Evolutionary conservation across 30 jellyfish, hydroid and myxozoan species (phyloP).

Genomic region (Aurelia aurita): DNA sequence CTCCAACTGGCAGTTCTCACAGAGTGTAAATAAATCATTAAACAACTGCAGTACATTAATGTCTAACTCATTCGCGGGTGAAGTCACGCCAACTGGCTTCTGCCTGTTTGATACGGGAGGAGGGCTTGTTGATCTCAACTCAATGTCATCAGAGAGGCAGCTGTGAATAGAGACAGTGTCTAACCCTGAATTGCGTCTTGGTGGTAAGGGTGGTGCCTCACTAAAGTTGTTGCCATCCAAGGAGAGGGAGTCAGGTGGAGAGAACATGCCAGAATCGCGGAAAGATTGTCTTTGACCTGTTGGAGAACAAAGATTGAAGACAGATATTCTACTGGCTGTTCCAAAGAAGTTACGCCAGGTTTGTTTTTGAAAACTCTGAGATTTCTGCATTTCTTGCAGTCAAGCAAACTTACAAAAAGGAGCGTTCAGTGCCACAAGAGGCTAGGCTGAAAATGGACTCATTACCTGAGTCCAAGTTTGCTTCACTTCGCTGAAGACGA

Average conservation of each 20-base stretch:
- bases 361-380: too few relatives aligned
- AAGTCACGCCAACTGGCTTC: neutral
- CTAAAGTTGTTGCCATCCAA: slow-evolving; percentile 6
- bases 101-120: too few relatives aligned
- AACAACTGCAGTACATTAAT: slow-evolving; percentile 19
- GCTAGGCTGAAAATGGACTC: too few relatives aligned
- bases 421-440: too few relatives aligned
- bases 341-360: too few relatives aligned
- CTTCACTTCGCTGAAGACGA: too few relatives aligned
- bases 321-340: too few relatives aligned
- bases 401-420: too few relatives aligned
- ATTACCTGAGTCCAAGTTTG: too few relatives aligned
- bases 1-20: slow-evolving; percentile 34
- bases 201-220: slow-evolving; percentile 19
- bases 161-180: slow-evolving; percentile 8
- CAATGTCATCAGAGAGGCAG: slow-evolving; percentile 25
- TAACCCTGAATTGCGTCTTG: neutral
- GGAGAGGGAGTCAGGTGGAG: slow-evolving; percentile 23
- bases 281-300: too few relatives aligned
- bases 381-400: too few relatives aligned
- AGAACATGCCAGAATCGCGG: slow-evolving; percentile 17
- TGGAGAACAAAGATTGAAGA: too few relatives aligned
- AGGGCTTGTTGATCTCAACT: neutral
- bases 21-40: slow-evolving; percentile 44
- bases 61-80: neutral